Percentiles rank a stretch among this genome's conserved stretches.
These are phyloP conservation scores for Plecotus auritus DNA, from an alignment of 2,113 vertebrate species.

Conservation along the genomic window DNA sequence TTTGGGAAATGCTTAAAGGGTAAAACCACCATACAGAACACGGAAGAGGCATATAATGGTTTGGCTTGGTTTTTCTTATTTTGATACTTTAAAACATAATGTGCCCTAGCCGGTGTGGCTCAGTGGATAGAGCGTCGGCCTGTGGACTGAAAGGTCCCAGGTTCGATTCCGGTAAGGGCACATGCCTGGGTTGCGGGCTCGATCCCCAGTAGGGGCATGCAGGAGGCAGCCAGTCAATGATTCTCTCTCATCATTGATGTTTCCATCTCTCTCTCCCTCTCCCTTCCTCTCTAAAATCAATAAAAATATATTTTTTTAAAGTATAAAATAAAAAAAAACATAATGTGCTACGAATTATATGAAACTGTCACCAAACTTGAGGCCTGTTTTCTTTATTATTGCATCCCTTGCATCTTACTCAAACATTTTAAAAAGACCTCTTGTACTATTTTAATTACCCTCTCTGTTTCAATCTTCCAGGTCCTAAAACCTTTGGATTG, in stretches of 20 bases:
- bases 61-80: background rate
- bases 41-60: background rate
- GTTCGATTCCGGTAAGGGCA: too few relatives aligned
- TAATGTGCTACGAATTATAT: background rate
- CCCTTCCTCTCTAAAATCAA: too few relatives aligned
- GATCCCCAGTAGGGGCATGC: too few relatives aligned
- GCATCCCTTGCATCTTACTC: background rate
- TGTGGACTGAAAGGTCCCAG: too few relatives aligned
- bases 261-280: too few relatives aligned
- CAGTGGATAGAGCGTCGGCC: too few relatives aligned
- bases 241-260: too few relatives aligned
- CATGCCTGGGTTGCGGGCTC: too few relatives aligned
- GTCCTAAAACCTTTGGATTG: conserved; percentile 75
- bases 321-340: too few relatives aligned
- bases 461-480: conserved; percentile 74
- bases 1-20: background rate
- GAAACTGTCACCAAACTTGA: background rate
- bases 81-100: background rate
- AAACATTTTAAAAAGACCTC: conserved; percentile 32
- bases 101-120: too few relatives aligned
- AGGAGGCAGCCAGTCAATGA: too few relatives aligned
- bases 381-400: background rate
- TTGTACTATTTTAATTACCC: conserved; percentile 34
- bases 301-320: too few relatives aligned
- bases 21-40: background rate